Base-by-base conservation (phyloP, 2,113 vertebrate genomes). In the Sylvicapra grimmia region DNA sequence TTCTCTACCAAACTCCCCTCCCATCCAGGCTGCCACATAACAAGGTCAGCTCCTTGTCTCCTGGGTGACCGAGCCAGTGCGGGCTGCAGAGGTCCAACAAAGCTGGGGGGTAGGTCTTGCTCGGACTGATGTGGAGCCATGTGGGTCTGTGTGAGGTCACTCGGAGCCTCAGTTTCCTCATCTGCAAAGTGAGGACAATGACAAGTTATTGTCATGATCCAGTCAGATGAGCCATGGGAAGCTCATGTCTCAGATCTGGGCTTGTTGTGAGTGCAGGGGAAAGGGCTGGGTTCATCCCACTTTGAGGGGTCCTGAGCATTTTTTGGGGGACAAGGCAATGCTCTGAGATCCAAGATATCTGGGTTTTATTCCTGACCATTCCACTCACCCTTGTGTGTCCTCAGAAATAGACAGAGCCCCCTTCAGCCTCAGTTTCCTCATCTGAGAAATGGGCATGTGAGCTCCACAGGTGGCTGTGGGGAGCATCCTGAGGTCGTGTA, bases 81-180 rank as follows among this genome's bases (percentile, higher is more conserved):
- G 3, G 56, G 2, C 15, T 2, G 10, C 29, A 2, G 10, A 27
- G 47, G 18, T 19, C 40, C 0, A 1, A 23, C 23, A 1, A 19
- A 25, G n/a, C 53, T 9, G 5, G 16, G 40, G 44, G 18, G 2
- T n/a, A 33, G 9, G 12, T n/a, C 84, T 27, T 15, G 36, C 12
- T 8, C 4, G 8, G 59, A 49, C 47, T 36, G 80, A 56, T 0
- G 13, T 16, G 33, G 56, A 21, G 49, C n/a, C 13, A 1, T 0
- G 1, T 1, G 36, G 9, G 29, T 9, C 53, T 54, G n/a, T 56
- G 53, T 5, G n/a, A 56, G 12, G 8, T 14, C 9, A 40, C 8
- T 61, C 23, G 9, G 72, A 33, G 54, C 27, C 82, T 89, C 33
- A 1, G 49, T 54, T 59, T 61, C 49, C 36, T 85, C 13, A 3